Evolutionary conservation across 2,113 vertebrate species (phyloP), one percentile per base, ranked within the genome.

Genomic region (Maccullochella peelii): DNA sequence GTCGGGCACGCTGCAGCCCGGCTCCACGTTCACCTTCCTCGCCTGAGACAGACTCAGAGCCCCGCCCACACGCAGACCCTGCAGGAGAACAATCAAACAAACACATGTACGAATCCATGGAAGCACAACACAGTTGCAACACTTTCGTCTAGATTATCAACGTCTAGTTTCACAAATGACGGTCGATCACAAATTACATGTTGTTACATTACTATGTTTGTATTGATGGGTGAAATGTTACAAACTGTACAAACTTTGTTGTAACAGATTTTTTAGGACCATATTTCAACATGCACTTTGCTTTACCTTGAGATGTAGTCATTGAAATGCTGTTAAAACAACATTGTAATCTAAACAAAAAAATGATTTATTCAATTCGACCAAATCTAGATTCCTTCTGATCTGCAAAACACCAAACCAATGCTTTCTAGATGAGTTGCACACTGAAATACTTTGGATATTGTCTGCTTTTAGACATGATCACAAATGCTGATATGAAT

Each of bases 21-120:
- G 80, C 88, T 98, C 96, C 90, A 98, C 96, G 0, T 97, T 97
- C 90, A 96, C 66, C 80, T 92, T 96, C 33, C 91, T 94, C 0
- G 96, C 97, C 40, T 95, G 95, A 23, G 95, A 92, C 80, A 96
- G 81, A 80, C 95, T 96, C 71, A 97, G 94, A 0, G 92, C 91
- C 11, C 95, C 96, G 0, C 96, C 97, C 42, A 98, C 89, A 33
- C 94, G 95, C 77, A 98, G 88, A 18, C 97, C 97, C 97, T 98
- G 86, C 47, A 77, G n/a, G 49, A 75, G 42, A 42, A 55, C 55
- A 80, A n/a, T 36, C 11, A 54, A n/a, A 49, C 8, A 14, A 52
- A 49, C 42, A 44, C 20, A 8, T 8, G 8, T 5, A 18, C 1
- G 1, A 4, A 40, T 27, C 15, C 47, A 74, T 4, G 11, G 42